Base-by-base conservation (phyloP, 2,113 vertebrate species). In the Zosterops pallidus region DNA sequence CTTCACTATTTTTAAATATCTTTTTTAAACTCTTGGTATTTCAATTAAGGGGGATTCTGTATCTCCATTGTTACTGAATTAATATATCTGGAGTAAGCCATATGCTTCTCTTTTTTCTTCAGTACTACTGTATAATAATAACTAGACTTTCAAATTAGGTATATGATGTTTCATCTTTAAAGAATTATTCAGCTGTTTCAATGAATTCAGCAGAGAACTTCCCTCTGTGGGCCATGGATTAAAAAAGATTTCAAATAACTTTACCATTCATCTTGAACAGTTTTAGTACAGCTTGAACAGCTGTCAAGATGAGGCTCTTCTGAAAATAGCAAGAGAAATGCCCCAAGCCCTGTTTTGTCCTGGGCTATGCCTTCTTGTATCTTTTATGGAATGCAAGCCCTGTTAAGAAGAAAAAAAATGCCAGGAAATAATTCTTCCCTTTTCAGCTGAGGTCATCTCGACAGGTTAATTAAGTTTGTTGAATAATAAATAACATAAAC, bases 401-500 rank as follows among this genome's bases (percentile, higher is more conserved):
- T 83, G 14, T 64, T 76, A 71, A 88, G 52, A 71, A 52, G 5
- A 53, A 49, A 79, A 53, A 67, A 12, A 70, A 56, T 5, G 5
- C 15, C 18, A 63, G 25, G 12, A 82, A 91, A 84, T 63, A 74
- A 81, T 89, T 87, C 20, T 81, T 64, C 28, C 16, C 9, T 69
- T 19, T 37, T 78, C 29, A 59, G 13, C 42, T 57, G 60, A 57
- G 74, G 60, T 82, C 33, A 77, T 74, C 55, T 53, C 87, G 85
- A 90, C n/a, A 49, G 42, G 25, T 90, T 96, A 94, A 94, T 93
- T 84, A 82, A 86, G n/a, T 65, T 62, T 26, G 4, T 81, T 86
- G 50, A 86, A 83, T 83, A 90, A 82, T 63, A 86, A 80, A 84
- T 47, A 83, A 65, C 16, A 19, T 79, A 47, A 82, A 67, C 56